Percentiles rank a stretch among this genome's conserved stretches.
Conservation (phyloP, 1,140 invertebrate species). For the Proales similis region DNA sequence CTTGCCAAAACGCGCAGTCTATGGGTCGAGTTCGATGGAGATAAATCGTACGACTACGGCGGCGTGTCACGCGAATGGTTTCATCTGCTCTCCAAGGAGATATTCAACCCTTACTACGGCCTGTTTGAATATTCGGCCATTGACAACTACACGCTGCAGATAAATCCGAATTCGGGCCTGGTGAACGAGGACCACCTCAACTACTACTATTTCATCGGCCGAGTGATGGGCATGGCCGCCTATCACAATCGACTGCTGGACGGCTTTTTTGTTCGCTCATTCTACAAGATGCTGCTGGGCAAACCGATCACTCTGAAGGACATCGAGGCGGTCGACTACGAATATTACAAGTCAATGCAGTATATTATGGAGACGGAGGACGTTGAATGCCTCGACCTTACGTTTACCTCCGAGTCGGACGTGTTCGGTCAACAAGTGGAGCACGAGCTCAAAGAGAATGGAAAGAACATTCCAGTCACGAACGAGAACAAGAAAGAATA, state of each 20-base stretch:
- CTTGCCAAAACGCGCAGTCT: constrained; percentile 63
- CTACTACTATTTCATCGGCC: constrained; percentile 97
- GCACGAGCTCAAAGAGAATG: constrained; percentile 79
- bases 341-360: constrained; percentile 93
- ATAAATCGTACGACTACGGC: constrained; percentile 93
- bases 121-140: constrained; percentile 98
- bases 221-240: constrained; percentile 94
- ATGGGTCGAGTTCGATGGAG: constrained; percentile 89
- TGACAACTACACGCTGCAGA: constrained; percentile 97
- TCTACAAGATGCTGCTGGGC: constrained; percentile 98
- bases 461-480: constrained; percentile 79
- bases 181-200: constrained; percentile 93
- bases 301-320: constrained; percentile 88
- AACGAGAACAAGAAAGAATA: constrained; percentile 95
- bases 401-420: constrained; percentile 91
- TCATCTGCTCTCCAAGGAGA: constrained; percentile 94
- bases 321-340: constrained; percentile 94
- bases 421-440: constrained; percentile 87
- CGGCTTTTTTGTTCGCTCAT: constrained; percentile 91
- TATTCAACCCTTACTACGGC: constrained; percentile 99
- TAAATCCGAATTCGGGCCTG: constrained; percentile 90
- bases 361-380: constrained; percentile 89
- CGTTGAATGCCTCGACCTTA: constrained; percentile 81
- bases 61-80: constrained; percentile 87
- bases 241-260: constrained; percentile 95